Evolutionary conservation across 1,140 invertebrate species (phyloP), one percentile per base, ranked within the genome.

Genomic region (Camponotus pennsylvanicus): DNA sequence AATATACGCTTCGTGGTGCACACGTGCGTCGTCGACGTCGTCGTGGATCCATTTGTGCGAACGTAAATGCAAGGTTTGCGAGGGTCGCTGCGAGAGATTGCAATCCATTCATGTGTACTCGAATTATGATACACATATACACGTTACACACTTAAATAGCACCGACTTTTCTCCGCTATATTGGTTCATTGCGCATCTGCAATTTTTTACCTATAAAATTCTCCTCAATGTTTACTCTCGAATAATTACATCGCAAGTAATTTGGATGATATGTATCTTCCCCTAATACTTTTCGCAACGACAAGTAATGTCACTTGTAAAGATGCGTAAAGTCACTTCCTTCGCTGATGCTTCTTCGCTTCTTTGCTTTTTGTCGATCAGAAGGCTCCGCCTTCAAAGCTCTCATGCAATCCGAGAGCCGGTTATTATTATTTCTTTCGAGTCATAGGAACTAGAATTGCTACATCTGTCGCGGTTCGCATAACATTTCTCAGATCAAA

Each of bases 401-500:
- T 45, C 66, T 3, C 37, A 69, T 40, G 11, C 40, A 40, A 42
- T n/a, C n/a, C 3, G 37, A 67, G 4, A 42, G 18, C 9, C 8
- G 40, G 40, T 69, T 69, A 69, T 69, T 69, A 69, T 69, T 45
- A 69, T 11, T 3, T 49, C 66, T 42, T 1, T 69, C n/a, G 66
- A 40, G 37, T 69, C n/a, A 37, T 11, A 42, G n/a, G 21, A 69
- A 40, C 9, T 69, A 45, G 40, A 40, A 69, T 27, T 69, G 37
- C 37, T n/a, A 42, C 66, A 69, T 69, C 40, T 69, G 66, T 69
- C 66, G n/a, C 40, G n/a, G 45, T 67, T 66, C 64, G n/a, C 64
- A 67, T 42, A n/a, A 37, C 11, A 69, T 69, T 42, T n/a, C n/a
- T 27, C 27, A 27, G 27, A 27, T 27, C 27, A 27, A 9, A 13